Evolutionary conservation across 2,113 vertebrate genomes (phyloP).

Genomic region (Madoqua kirkii): DNA sequence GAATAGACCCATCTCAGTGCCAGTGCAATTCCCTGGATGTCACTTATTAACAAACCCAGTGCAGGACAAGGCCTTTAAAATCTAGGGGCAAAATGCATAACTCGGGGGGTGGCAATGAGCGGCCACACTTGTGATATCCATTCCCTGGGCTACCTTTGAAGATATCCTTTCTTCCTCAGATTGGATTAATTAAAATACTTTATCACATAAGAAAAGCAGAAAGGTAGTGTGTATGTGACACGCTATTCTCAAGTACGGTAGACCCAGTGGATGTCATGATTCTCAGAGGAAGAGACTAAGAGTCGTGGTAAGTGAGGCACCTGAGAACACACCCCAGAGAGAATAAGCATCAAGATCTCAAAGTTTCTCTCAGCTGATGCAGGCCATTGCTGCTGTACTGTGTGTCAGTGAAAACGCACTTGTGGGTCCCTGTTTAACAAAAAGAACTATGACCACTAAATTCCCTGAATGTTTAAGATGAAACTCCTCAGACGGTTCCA

Average conservation of each 20-base stretch:
- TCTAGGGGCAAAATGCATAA: neutral
- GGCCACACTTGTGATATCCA: rapidly evolving
- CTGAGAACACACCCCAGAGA: neutral
- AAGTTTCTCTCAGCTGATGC: neutral
- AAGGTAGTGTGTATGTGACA: neutral
- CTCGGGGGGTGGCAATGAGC: neutral
- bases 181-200: neutral
- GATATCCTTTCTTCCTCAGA: neutral
- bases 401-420: neutral
- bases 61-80: neutral
- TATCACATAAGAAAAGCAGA: neutral
- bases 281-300: neutral
- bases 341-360: neutral
- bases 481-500: neutral
- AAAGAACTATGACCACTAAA: neutral
- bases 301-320: neutral
- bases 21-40: conserved; percentile 40
- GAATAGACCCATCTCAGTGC: conserved; percentile 68
- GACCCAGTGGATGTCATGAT: neutral
- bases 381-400: neutral
- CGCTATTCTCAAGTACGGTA: neutral
- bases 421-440: neutral
- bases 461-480: neutral
- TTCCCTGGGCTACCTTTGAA: neutral
- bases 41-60: conserved; percentile 61